A percentile compares a stretch with the other conserved stretches of the same genome.
Evolutionary conservation across 2,113 vertebrate species (phyloP).

Genomic region (Chrysemys picta): DNA sequence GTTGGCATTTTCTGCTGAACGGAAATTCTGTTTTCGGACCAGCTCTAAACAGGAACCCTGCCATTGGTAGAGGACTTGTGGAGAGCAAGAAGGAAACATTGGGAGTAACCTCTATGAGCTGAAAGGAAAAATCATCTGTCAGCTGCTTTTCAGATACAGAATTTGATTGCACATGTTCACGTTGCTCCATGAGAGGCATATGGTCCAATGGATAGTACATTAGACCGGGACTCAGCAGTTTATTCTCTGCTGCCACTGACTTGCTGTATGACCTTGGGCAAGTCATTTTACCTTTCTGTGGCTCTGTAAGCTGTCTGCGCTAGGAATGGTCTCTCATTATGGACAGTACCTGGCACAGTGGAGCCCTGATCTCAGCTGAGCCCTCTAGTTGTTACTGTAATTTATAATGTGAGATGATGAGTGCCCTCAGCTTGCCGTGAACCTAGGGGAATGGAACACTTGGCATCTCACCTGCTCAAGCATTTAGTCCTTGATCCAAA

Average conservation of each 20-base stretch:
- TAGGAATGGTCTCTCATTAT: background rate
- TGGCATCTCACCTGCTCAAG: background rate
- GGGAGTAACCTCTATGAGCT: background rate
- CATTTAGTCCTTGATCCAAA: background rate
- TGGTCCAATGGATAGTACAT: background rate
- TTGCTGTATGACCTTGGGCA: background rate
- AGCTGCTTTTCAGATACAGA: background rate
- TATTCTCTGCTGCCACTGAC: accelerated
- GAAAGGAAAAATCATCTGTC: background rate
- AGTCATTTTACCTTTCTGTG: background rate
- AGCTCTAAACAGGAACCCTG: background rate
- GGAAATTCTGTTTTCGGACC: background rate
- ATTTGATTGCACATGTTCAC: background rate
- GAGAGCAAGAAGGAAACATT: accelerated
- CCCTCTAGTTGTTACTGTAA: background rate
- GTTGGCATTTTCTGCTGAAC: background rate
- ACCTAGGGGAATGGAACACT: background rate
- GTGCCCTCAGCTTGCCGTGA: background rate
- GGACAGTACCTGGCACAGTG: background rate
- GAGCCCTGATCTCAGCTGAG: background rate
- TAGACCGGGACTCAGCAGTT: background rate
- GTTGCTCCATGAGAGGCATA: background rate
- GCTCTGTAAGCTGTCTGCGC: background rate
- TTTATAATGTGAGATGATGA: background rate
- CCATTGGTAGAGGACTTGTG: background rate